Evolutionary conservation across 1,140 invertebrate species (phyloP), one percentile per base, ranked within the genome.

Genomic region (Reticulitermes speratus): DNA sequence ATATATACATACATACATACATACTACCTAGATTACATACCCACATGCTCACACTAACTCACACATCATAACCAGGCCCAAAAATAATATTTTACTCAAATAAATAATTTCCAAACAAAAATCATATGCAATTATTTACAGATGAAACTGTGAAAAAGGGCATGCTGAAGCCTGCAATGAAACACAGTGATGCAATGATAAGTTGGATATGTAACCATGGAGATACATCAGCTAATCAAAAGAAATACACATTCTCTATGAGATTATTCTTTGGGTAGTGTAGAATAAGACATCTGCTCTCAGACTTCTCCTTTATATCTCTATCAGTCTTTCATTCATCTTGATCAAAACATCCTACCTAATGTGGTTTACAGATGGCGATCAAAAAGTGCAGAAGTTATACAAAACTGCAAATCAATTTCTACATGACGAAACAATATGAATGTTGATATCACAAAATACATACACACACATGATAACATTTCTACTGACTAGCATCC

Each of bases 401-500:
- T 75, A 30, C n/a, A 75, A 75, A 75, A 75, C n/a, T 75, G 65
- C n/a, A 75, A 75, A 75, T 75, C n/a, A 75, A 0, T 8, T 30
- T 75, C 65, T 11, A 75, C 65, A 30, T 75, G 65, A 75, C 30
- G n/a, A 75, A 75, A 75, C 25, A 75, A 75, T 5, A 75, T 30
- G 65, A 30, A 75, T 30, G 65, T 75, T n/a, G 65, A 75, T 5
- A 75, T 75, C 65, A 30, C 65, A 75, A 75, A 75, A 75, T 75
- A 75, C 65, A 30, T 59, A 59, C 65, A 75, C 25, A 11, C 9
- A 30, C 25, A 75, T 75, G 65, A 30, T 75, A 25, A 75, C n/a
- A 75, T 75, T 75, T 75, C 65, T 30, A 75, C n/a, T 75, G 65
- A 75, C 65, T 75, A 75, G 65, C 65, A 75, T 75, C 65, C 65